Percentiles rank a stretch among this genome's conserved stretches.
Conservation (phyloP, 2,888 invertebrate genomes). For the Muscina levida region DNA sequence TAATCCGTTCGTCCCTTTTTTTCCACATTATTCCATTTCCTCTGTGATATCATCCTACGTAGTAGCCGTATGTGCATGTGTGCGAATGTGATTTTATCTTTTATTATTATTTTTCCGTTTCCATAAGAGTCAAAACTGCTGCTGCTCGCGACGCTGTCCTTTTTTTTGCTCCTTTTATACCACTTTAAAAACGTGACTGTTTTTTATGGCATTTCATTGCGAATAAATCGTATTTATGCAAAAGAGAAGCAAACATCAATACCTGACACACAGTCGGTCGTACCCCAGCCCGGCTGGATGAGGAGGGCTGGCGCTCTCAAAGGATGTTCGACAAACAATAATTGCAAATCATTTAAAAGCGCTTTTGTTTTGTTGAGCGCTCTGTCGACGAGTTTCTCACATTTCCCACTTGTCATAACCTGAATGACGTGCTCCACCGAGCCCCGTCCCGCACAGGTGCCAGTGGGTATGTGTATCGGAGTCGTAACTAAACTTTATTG, state of each 20-base stretch:
- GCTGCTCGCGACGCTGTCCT: not conserved
- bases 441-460: not conserved
- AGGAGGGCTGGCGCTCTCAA: conserved; percentile 19
- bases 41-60: not conserved
- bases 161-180: conserved; percentile 30
- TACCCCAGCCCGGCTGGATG: too few species aligned
- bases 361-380: conserved; percentile 41
- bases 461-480: not conserved
- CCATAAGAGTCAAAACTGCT: not conserved
- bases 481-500: conserved; percentile 32
- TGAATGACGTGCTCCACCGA: conserved; percentile 6
- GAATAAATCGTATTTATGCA: conserved; percentile 54
- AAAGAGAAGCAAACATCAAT: conserved; percentile 40
- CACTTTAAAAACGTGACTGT: conserved; percentile 59
- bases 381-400: conserved; percentile 16
- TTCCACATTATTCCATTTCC: conserved; percentile 51
- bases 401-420: conserved; percentile 37
- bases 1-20: conserved; percentile 63
- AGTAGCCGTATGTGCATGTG: not conserved
- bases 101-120: not conserved
- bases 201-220: conserved; percentile 34
- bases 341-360: conserved; percentile 59
- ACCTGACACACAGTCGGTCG: conserved; percentile 27
- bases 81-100: not conserved
- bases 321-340: conserved; percentile 57